These are phyloP conservation scores for Lepidurus arcticus DNA, from an alignment of 1,140 invertebrate genomes.

Conservation along the genomic window DNA sequence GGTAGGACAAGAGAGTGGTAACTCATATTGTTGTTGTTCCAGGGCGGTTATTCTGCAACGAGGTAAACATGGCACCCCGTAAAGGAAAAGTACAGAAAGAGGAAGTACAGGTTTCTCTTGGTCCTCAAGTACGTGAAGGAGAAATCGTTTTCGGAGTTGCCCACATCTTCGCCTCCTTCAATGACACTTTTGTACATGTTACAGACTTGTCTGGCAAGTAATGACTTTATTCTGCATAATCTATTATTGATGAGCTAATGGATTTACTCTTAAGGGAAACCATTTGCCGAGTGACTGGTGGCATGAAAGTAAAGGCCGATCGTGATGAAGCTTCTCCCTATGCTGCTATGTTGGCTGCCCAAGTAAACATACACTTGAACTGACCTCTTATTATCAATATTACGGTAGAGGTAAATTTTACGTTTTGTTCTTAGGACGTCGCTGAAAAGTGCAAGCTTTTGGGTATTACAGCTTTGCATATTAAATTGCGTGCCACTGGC, in stretches of 20 bases:
- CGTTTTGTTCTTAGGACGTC: slow-evolving; percentile 68
- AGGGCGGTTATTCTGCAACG: slow-evolving; percentile 12
- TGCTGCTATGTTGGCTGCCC: slow-evolving; percentile 99
- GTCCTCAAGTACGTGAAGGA: slow-evolving; percentile 93
- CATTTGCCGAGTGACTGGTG: slow-evolving; percentile 95
- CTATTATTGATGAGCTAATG: slow-evolving; percentile 22
- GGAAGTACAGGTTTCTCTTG: slow-evolving; percentile 91
- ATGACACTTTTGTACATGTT: slow-evolving; percentile 99
- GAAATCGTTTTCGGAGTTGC: slow-evolving; percentile 98
- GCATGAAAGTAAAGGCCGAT: slow-evolving; percentile 99
- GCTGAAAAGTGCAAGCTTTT: slow-evolving; percentile 96
- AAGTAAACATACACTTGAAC: slow-evolving; percentile 54
- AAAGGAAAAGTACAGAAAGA: slow-evolving; percentile 96
- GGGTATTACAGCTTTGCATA: slow-evolving; percentile 96
- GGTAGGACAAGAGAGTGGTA: not conserved
- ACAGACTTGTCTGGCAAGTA: slow-evolving; percentile 95
- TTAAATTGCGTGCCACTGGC: slow-evolving; percentile 95
- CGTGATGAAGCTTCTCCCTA: slow-evolving; percentile 99
- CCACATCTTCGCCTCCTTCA: slow-evolving; percentile 99
- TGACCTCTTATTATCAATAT: not conserved
- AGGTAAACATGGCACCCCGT: slow-evolving; percentile 77
- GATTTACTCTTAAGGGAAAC: slow-evolving; percentile 72
- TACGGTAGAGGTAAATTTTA: not conserved
- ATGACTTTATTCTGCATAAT: slow-evolving; percentile 36
- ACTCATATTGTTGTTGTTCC: not conserved